Evolutionary conservation across 2,113 vertebrate species (phyloP), one percentile per base, ranked within the genome.

Genomic region (Struthidea cinerea): DNA sequence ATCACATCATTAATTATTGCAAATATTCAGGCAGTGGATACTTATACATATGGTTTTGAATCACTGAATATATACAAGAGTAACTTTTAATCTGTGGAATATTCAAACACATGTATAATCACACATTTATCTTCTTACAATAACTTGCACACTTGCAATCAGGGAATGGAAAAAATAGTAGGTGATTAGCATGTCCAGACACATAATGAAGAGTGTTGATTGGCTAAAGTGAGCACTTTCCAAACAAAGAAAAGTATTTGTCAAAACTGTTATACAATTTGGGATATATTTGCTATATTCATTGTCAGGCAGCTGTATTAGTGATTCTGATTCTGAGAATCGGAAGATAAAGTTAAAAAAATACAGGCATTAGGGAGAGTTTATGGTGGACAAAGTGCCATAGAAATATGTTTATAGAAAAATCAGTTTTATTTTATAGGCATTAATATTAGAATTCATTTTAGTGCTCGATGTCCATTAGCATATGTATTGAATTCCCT

Each of bases 191-290:
- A 49, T 81, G 85, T 81, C 93, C 87, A 88, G 92, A 86, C 75
- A 90, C 70, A 76, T 83, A 83, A 93, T 56, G 68, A 83, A 0
- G 37, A 86, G 90, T 84, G 90, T 61, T 96, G 93, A 97, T 79
- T 94, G 80, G 78, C 83, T 90, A 74, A 96, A 95, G 67, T n/a
- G 85, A 97, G 79, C 71, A 55, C 42, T 86, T 96, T 77, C 75
- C 83, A 96, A 96, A 94, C 84, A 96, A 77, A 83, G 55, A 86
- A 86, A 94, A 86, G 55, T 93, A 90, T 95, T 96, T 95, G 87
- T 95, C 87, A 94, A 93, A 96, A 81, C 85, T 74, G 59, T 94
- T 94, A 49, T 32, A 76, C 55, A 47, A 2, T 80, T 87, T 70
- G 80, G 82, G 79, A 74, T 78, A 30, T 28, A 82, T 75, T 84